These are phyloP conservation scores for Cromileptes altivelis DNA, from an alignment of 2,113 vertebrate genomes.

Conservation along the genomic window DNA sequence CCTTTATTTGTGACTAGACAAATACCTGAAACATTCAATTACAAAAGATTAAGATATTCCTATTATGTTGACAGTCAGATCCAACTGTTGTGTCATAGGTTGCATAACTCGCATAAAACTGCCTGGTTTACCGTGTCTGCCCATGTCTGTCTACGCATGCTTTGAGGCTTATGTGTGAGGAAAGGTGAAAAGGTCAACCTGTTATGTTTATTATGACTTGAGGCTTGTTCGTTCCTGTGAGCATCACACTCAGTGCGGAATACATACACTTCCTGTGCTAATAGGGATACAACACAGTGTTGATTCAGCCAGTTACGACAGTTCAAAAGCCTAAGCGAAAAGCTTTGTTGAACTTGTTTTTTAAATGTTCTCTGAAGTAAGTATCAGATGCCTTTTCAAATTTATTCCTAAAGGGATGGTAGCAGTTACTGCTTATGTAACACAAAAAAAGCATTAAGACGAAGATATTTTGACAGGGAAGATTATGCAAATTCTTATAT, in stretches of 20 bases:
- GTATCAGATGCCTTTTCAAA: not conserved
- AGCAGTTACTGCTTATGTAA: not conserved
- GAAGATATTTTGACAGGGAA: not conserved
- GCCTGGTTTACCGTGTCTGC: not conserved
- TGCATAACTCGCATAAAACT: not conserved
- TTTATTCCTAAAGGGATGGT: not conserved
- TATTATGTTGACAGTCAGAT: not conserved
- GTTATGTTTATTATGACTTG: not conserved
- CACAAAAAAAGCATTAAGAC: not conserved
- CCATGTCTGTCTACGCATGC: not conserved
- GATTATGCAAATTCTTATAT: not conserved
- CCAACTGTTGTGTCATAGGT: not conserved
- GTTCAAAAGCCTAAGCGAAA: not conserved
- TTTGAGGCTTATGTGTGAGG: not conserved
- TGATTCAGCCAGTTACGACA: not conserved
- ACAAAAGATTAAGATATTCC: not conserved
- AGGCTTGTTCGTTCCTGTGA: not conserved
- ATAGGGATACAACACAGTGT: not conserved
- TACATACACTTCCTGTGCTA: not conserved
- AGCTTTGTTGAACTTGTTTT: not conserved
- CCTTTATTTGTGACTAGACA: not conserved
- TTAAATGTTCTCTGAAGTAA: not conserved
- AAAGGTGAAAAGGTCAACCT: slow-evolving; percentile 18
- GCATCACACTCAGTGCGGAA: not conserved
- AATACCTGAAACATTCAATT: not conserved